Evolutionary conservation across 2,888 invertebrate species (phyloP).

Genomic region (Epinotia nisella): DNA sequence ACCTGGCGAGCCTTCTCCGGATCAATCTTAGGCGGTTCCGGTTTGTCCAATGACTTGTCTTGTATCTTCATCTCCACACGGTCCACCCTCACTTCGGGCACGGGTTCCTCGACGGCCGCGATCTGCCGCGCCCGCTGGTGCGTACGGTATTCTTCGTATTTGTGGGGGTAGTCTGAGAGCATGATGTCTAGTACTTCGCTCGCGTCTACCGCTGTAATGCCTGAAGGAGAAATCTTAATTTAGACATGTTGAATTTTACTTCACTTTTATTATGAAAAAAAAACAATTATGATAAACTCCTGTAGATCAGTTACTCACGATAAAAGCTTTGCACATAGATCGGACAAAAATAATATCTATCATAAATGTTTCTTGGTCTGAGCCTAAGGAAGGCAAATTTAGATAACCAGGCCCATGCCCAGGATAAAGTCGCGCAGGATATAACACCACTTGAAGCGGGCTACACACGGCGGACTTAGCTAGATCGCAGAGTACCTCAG

Average conservation of each 20-base stretch:
- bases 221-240: constrained; percentile 61
- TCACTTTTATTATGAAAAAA: neutral
- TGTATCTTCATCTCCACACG: constrained; percentile 41
- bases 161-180: constrained; percentile 97
- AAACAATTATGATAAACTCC: no score
- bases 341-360: no score
- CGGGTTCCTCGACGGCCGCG: constrained; percentile 51
- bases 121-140: constrained; percentile 85
- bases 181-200: constrained; percentile 98
- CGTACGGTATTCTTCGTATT: constrained; percentile 95
- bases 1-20: constrained; percentile 73
- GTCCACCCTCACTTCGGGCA: constrained; percentile 60
- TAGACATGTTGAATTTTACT: neutral
- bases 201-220: constrained; percentile 95
- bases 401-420: no score
- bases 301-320: no score
- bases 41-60: constrained; percentile 62
- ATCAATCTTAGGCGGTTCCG: constrained; percentile 65
- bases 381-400: no score
- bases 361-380: no score
- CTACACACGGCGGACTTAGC: no score
- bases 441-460: no score
- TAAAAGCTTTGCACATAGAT: no score
- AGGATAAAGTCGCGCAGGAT: no score
- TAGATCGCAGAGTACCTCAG: constrained; percentile 96